phyloP scores from a whole-genome alignment of 2,888 invertebrate genomes.

The Mechanitis mazaeus region DNA sequence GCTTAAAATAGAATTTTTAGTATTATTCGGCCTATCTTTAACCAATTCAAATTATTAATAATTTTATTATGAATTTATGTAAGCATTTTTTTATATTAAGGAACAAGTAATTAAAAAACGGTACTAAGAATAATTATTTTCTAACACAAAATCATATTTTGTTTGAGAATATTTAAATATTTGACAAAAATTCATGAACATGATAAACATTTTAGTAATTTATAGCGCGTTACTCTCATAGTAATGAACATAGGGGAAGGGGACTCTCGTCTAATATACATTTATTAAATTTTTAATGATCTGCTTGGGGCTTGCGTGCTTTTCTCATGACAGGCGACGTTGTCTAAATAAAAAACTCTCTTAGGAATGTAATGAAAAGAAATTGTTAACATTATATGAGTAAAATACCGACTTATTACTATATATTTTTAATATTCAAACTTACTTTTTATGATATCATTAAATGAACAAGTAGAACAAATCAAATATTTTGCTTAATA shows the following conservation, averaged over 20 bases:
- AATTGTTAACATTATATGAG: not conserved
- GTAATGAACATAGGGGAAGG: not conserved
- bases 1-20: not conserved
- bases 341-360: slow-evolving; percentile 2
- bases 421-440: not conserved
- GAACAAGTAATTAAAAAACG: no score
- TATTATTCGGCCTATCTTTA: not conserved
- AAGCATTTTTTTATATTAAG: no score
- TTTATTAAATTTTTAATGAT: slow-evolving; percentile 5
- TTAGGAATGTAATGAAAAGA: slow-evolving; percentile 5
- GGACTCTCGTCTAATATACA: slow-evolving; percentile 5
- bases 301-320: not conserved
- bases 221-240: not conserved
- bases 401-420: not conserved
- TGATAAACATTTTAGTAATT: not conserved
- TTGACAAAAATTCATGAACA: not conserved
- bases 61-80: no score
- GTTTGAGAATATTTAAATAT: not conserved
- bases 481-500: slow-evolving; percentile 2
- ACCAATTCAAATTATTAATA: no score
- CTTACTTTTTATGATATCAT: not conserved
- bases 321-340: not conserved
- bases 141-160: no score
- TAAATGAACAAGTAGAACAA: slow-evolving; percentile 1
- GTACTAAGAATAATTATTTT: no score